Base-by-base conservation (phyloP, 2,797 vertebrate genomes). In the Sciurus vulgaris region DNA sequence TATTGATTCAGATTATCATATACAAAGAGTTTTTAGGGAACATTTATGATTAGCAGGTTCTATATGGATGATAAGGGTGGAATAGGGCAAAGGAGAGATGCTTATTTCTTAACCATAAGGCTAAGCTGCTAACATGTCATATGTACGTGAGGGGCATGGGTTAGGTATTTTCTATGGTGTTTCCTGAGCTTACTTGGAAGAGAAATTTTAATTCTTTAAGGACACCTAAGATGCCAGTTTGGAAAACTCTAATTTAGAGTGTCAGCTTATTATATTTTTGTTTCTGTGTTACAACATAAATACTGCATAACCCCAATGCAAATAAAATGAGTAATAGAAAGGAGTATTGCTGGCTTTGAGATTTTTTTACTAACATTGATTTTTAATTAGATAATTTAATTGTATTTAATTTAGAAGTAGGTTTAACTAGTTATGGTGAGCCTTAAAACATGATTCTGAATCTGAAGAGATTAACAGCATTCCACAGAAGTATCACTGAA, bases 221-320 rank as follows among this genome's bases (percentile, higher is more conserved):
- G 78, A 92, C 24, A 87, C 35, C 10, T 26, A 91, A 72, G 65
- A 86, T 69, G 67, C 35, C 73, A 84, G 3, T 90, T 96, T 85
- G 47, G 74, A 89, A 93, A 96, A 82, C 14, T 24, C 30, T 20
- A 22, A 77, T 87, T 92, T 91, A 92, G 20, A 81, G 47, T 89
- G 49, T 90, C 97, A 84, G 35, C 70, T 91, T 86, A 95, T 90
- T 84, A 84, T n/a, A 70, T 86, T 95, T 96, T 96, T 95, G 73
- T 91, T 93, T 94, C 44, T 94, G n/a, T 94, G 56, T 38, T 95
- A 35, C 54, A 86, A 12, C 89, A 54, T 94, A 86, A 84, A 86
- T 94, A 95, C 94, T 88, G 8, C 61, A 81, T 94, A 93, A 89
- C 54, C 67, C 47, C 83, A 56, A 65, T 81, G 33, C 49, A 97